Conservation (phyloP, 2,113 vertebrate species). For the Thunnus thynnus region DNA sequence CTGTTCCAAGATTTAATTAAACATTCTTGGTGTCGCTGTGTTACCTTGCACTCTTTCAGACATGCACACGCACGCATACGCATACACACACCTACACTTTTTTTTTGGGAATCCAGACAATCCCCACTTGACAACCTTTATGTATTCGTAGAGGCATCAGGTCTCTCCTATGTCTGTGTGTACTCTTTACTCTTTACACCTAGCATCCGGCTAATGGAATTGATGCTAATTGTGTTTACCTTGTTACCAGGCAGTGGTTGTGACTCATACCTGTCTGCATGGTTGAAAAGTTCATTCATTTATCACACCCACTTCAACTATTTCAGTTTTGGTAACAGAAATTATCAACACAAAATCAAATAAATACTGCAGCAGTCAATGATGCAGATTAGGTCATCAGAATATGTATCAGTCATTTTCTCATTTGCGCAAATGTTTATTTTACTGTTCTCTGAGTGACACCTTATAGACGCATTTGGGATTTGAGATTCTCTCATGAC, state of each 20-base stretch:
- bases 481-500: slow-evolving; percentile 2
- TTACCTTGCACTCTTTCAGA: slow-evolving; percentile 59
- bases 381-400: slow-evolving; percentile 17
- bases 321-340: neutral
- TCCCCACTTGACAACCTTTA: neutral
- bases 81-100: slow-evolving; percentile 18
- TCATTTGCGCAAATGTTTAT: slow-evolving; percentile 24
- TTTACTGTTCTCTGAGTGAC: slow-evolving; percentile 21
- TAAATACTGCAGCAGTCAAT: neutral
- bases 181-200: slow-evolving; percentile 9
- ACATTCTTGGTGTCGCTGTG: slow-evolving; percentile 79
- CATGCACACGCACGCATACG: slow-evolving; percentile 51
- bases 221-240: slow-evolving; percentile 10
- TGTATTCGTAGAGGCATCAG: neutral
- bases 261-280: slow-evolving; percentile 14
- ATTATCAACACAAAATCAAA: neutral
- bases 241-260: neutral
- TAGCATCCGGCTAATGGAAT: slow-evolving; percentile 14
- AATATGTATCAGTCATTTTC: neutral
- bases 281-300: slow-evolving; percentile 8
- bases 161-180: slow-evolving; percentile 9
- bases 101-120: slow-evolving; percentile 10
- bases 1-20: slow-evolving; percentile 84
- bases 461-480: slow-evolving; percentile 17
- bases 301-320: slow-evolving; percentile 8